These are phyloP conservation scores for Melipona quadrifasciata DNA, from an alignment of 1,140 invertebrate species.

Conservation along the genomic window DNA sequence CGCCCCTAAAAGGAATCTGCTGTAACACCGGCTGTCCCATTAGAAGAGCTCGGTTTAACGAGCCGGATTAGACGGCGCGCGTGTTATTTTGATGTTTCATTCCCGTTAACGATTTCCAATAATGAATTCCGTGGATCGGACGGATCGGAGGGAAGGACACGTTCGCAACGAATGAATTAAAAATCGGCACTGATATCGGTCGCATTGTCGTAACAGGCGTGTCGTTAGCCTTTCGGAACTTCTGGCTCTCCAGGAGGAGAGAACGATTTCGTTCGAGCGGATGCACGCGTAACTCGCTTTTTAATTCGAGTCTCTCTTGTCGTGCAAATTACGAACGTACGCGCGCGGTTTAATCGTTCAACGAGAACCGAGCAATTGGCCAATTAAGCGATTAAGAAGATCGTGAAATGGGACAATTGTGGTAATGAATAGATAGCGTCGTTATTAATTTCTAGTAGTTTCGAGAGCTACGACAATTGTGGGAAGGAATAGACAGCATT, in stretches of 20 bases:
- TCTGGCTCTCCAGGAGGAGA: neutral
- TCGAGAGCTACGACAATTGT: neutral
- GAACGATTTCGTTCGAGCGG: neutral
- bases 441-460: neutral
- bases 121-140: constrained; percentile 50
- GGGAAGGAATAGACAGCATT: neutral
- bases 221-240: neutral
- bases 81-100: constrained; percentile 24
- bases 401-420: neutral
- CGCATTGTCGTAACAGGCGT: neutral
- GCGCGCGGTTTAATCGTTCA: neutral
- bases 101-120: constrained; percentile 40
- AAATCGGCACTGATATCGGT: neutral
- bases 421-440: neutral
- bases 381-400: neutral
- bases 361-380: neutral
- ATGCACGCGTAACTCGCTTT: neutral
- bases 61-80: constrained; percentile 36
- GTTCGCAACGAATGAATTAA: constrained; percentile 5
- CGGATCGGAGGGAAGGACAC: neutral
- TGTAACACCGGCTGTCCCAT: constrained; percentile 35
- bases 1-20: constrained; percentile 1
- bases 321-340: neutral
- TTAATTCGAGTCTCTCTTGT: neutral
- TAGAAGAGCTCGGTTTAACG: constrained; percentile 44